These are phyloP conservation scores for Strigamia maritima DNA, from an alignment of 2,888 invertebrate genomes.

Conservation along the genomic window DNA sequence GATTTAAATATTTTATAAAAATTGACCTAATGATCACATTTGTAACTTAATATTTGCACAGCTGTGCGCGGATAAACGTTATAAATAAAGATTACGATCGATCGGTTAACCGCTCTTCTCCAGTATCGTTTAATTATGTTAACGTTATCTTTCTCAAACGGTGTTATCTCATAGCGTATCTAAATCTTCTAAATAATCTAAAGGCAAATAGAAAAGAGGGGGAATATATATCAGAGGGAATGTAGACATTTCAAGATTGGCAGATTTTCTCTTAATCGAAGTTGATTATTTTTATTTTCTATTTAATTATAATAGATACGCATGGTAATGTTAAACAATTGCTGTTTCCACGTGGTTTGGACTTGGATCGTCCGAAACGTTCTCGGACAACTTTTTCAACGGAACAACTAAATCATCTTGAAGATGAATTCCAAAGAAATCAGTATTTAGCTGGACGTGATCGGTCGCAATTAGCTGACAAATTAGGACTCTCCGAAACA, in stretches of 20 bases:
- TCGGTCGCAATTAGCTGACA: conserved; percentile 51
- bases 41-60: neutral
- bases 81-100: neutral
- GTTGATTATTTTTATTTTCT: no score
- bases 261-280: neutral
- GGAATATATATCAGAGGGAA: no score
- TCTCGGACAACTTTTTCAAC: conserved; percentile 57
- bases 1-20: neutral
- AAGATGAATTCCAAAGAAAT: conserved; percentile 53
- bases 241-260: neutral
- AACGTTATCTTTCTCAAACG: neutral
- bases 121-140: neutral
- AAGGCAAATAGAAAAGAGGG: neutral
- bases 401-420: conserved; percentile 54
- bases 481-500: conserved; percentile 53
- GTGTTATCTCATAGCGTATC: neutral
- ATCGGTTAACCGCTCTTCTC: neutral
- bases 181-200: no score
- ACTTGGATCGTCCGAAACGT: conserved; percentile 58
- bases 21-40: neutral
- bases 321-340: conserved; percentile 56
- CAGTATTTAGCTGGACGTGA: conserved; percentile 55
- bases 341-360: conserved; percentile 58
- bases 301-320: conserved; percentile 50
- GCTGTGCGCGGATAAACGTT: neutral